Conservation (phyloP, 1,140 invertebrate genomes). For the Physella acuta region DNA sequence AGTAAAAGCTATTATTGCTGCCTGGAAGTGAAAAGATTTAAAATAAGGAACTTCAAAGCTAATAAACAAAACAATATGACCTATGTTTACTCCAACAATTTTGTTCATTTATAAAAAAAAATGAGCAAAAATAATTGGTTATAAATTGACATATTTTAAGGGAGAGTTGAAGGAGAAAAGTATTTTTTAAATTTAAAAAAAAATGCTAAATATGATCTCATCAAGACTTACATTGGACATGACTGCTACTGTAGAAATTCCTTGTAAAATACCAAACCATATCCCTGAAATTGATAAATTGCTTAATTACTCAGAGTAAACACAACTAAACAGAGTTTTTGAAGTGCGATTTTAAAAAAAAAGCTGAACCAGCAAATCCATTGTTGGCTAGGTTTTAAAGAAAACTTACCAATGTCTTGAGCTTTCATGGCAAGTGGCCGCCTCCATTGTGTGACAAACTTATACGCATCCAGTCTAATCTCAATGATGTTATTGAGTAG, state of each 20-base stretch:
- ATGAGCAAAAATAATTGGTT: background rate
- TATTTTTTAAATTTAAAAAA: no score
- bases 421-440: slow-evolving; percentile 83
- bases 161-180: background rate
- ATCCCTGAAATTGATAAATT: slow-evolving; percentile 39
- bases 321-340: background rate
- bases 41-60: background rate
- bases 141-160: background rate
- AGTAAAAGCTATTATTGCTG: slow-evolving; percentile 56
- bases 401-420: slow-evolving; percentile 77
- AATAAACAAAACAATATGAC: slow-evolving; percentile 10
- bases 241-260: slow-evolving; percentile 80
- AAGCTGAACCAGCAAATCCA: background rate
- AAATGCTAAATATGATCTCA: no score
- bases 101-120: background rate
- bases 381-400: background rate
- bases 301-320: background rate
- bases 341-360: background rate
- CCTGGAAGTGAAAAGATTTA: slow-evolving; percentile 40
- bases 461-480: slow-evolving; percentile 80
- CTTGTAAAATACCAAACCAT: slow-evolving; percentile 56
- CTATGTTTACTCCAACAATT: background rate
- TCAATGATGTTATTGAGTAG: slow-evolving; percentile 83
- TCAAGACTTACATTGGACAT: slow-evolving; percentile 82
- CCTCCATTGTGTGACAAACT: slow-evolving; percentile 77